phyloP scores from a whole-genome alignment of 2,888 invertebrate genomes.

The Cyaniris semiargus region DNA sequence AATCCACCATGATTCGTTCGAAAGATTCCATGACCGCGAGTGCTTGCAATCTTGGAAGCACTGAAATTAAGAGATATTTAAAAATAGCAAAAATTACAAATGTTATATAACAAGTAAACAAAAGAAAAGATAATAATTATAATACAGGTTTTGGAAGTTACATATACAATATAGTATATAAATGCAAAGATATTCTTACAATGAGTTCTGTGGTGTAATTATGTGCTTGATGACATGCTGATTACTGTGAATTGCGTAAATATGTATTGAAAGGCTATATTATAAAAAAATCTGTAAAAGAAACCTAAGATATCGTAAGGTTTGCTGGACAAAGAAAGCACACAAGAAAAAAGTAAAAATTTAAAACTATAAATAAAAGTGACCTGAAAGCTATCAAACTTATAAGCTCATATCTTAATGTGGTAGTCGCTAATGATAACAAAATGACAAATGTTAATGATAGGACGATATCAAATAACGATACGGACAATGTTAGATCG shows the following conservation, averaged over 20 bases:
- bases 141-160: background rate
- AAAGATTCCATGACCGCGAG: background rate
- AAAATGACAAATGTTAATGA: background rate
- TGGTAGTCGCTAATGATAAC: background rate
- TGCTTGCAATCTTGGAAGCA: background rate
- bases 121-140: background rate
- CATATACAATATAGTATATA: background rate
- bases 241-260: background rate
- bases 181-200: too few relatives aligned
- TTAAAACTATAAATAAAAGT: too few relatives aligned
- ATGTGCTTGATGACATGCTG: background rate
- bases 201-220: too few relatives aligned
- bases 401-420: background rate
- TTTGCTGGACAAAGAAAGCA: too few relatives aligned
- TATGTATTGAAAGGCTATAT: background rate
- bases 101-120: background rate
- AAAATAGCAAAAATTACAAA: background rate
- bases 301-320: background rate
- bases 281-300: background rate
- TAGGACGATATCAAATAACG: background rate
- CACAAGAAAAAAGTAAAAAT: too few relatives aligned
- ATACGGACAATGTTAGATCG: background rate
- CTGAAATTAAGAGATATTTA: background rate
- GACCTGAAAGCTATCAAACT: too few relatives aligned
- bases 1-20: background rate